phyloP scores from a whole-genome alignment of 2,113 vertebrate genomes.

The Gymnobelideus leadbeateri region DNA sequence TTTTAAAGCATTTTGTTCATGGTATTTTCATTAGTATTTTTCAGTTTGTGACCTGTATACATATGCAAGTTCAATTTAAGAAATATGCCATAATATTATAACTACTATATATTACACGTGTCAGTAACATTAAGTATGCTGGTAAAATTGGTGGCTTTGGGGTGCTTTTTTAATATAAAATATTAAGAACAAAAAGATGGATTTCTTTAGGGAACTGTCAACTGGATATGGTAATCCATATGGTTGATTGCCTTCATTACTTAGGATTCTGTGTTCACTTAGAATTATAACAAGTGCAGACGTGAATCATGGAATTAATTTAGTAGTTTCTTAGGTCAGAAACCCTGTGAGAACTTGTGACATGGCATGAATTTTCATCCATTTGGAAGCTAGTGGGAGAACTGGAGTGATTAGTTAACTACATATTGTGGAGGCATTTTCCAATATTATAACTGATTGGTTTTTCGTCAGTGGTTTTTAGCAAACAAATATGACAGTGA shows the following conservation, averaged over 20 bases:
- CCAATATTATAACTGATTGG: constrained; percentile 40
- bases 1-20: constrained; percentile 56
- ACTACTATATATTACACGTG: neutral
- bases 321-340: constrained; percentile 62
- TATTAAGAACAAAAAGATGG: constrained; percentile 45
- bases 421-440: constrained; percentile 62
- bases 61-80: neutral
- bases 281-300: constrained; percentile 42
- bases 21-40: constrained; percentile 44
- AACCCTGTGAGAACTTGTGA: constrained; percentile 64
- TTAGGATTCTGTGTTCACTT: constrained; percentile 40
- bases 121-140: constrained; percentile 38
- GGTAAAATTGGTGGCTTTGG: constrained; percentile 12
- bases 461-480: constrained; percentile 27
- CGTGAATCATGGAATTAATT: constrained; percentile 49
- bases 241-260: constrained; percentile 27
- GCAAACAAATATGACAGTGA: constrained; percentile 14
- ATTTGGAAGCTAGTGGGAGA: constrained; percentile 60
- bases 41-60: constrained; percentile 12
- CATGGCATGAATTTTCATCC: constrained; percentile 51
- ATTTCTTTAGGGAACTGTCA: constrained; percentile 47
- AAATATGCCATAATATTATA: neutral
- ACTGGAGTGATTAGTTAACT: constrained; percentile 53
- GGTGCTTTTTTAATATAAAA: constrained; percentile 33
- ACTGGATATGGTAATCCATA: neutral